These are phyloP conservation scores for Lepus timidus DNA, from an alignment of 2,113 vertebrate genomes.

Conservation along the genomic window DNA sequence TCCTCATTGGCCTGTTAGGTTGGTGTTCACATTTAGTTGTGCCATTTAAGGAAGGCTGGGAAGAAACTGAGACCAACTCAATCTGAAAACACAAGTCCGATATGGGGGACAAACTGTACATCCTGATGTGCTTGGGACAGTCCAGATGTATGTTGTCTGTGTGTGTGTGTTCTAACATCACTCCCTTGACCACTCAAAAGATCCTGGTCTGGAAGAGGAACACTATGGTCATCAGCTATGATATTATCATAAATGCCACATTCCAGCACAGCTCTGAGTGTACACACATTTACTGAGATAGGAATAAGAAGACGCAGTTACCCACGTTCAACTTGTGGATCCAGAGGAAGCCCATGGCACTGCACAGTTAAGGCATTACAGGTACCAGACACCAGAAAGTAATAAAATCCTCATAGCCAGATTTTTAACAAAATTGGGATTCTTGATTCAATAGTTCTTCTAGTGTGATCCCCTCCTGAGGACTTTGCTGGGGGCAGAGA, in stretches of 20 bases:
- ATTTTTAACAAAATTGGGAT: not conserved
- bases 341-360: not conserved
- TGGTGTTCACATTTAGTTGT: not conserved
- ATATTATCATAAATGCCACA: not conserved
- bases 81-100: not conserved
- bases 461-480: not conserved
- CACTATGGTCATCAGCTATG: not conserved
- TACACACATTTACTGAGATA: too few relatives aligned
- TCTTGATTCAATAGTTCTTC: not conserved
- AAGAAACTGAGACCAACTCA: not conserved
- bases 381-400: not conserved
- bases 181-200: not conserved
- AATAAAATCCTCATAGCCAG: not conserved
- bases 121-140: not conserved
- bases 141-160: not conserved
- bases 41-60: not conserved
- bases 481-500: not conserved
- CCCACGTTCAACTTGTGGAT: accelerated
- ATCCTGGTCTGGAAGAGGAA: not conserved
- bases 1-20: not conserved
- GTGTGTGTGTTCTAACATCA: too few relatives aligned
- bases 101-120: not conserved
- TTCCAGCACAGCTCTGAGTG: too few relatives aligned
- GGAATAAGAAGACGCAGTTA: not conserved
- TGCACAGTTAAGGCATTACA: accelerated